Conservation (phyloP, 2,888 invertebrate species). For the Lottia scabra region DNA sequence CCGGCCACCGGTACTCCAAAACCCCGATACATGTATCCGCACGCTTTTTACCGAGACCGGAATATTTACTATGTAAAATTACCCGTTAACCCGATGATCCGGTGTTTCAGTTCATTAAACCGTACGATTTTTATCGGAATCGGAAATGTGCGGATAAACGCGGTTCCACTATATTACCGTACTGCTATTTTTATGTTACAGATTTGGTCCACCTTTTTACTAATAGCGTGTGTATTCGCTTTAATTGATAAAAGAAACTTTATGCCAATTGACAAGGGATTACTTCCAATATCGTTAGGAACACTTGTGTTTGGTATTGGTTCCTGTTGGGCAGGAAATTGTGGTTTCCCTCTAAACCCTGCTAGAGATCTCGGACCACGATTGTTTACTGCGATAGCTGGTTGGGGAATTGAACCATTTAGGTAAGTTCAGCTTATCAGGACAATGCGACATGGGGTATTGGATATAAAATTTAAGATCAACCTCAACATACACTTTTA, state of each 20-base stretch:
- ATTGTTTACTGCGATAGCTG: slow-evolving; percentile 71
- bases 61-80: no score
- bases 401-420: slow-evolving; percentile 70
- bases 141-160: no score
- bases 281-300: slow-evolving; percentile 68
- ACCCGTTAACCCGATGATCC: no score
- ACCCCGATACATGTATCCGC: no score
- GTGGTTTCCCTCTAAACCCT: slow-evolving; percentile 74
- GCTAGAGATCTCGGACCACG: slow-evolving; percentile 74
- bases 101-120: no score
- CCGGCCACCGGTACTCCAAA: no score
- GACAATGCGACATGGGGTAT: no score
- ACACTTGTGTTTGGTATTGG: slow-evolving; percentile 70
- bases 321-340: slow-evolving; percentile 71
- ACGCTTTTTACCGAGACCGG: no score
- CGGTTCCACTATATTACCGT: no score
- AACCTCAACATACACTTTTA: no score
- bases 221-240: slow-evolving; percentile 69
- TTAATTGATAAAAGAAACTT: slow-evolving; percentile 70
- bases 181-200: slow-evolving; percentile 40
- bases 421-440: slow-evolving; percentile 58
- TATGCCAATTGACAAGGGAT: slow-evolving; percentile 53
- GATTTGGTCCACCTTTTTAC: slow-evolving; percentile 69
- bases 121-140: no score
- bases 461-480: no score